Evolutionary conservation across 2,888 invertebrate species (phyloP), one percentile per base, ranked within the genome.

Genomic region (Aphodius granarius): DNA sequence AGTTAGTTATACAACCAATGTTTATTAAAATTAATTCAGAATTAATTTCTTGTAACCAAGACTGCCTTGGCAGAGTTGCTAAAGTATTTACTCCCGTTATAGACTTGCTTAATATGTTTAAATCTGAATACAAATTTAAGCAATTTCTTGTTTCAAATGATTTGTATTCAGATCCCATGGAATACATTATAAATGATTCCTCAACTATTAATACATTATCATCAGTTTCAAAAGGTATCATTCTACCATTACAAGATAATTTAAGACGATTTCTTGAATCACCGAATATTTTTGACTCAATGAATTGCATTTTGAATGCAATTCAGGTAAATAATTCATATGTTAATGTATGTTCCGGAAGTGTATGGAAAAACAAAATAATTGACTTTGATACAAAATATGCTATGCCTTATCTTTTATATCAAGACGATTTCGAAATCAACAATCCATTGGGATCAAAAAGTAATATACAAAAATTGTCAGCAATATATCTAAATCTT

Each of bases 31-130:
- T 66, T 66, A 66, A 19, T 16, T 19, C 18, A 16, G 66, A 66
- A 66, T 66, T 66, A 66, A 66, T 66, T 66, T 66, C 66, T 66
- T 66, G 66, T 66, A 66, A 66, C 66, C 16, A 66, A 66, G 66
- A 66, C 13, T 66, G 66, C 20, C 19, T 66, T 66, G 66, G 19
- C 15, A 66, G 13, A 17, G 66, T 66, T 18, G 19, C 17, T 66
- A 66, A 66, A 18, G n/a, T 18, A 66, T 66, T 66, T 66, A 66
- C 66, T n/a, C 17, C 66, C 18, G 66, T 66, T 4, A 66, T 66
- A 66, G 18, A 66, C 13, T 66, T 66, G 18, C 18, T 66, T n/a
- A 16, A 16, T 66, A 66, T 4, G 16, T 66, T 66, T 66, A 13
- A 66, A 66, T 66, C 66, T 4, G 66, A 66, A n/a, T 66, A 66